Evolutionary conservation across 2,888 invertebrate species (phyloP), one percentile per base, ranked within the genome.

Genomic region (Stenolophus ochropezus): DNA sequence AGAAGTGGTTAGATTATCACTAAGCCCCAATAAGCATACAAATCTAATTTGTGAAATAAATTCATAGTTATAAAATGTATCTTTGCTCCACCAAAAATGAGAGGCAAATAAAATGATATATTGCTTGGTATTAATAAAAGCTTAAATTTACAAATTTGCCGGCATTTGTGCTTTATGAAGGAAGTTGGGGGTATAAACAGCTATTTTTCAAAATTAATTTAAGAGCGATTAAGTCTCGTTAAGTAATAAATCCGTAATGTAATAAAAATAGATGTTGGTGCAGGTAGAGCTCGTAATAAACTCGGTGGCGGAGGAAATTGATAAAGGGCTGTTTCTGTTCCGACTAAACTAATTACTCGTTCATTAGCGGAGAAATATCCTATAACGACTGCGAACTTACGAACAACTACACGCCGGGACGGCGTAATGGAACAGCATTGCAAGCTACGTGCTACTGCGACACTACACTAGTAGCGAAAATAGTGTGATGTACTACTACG

Each of bases 281-380:
- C 56, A 56, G 56, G 56, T 56, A n/a, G 23, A 56, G 56, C 11
- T 20, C 5, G 20, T 56, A 56, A 56, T 56, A 56, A 56, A 56
- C 11, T 56, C 21, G 51, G 51, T 53, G 14, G 18, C 16, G 16
- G 16, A 14, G 20, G 23, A 56, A 56, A 56, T 56, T 56, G 56
- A 56, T 56, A 56, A 21, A 56, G 56, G 56, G 23, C 20, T 56
- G 56, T 56, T 56, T 56, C 56, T 56, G 21, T 20, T 21, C 21
- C 56, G 23, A 11, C 21, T 56, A 56, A 56, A 56, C 56, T 56
- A 56, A 56, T 56, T 56, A 56, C 56, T 56, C 20, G 56, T 56
- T 56, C 56, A 56, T 56, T 56, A 51, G 51, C 16, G 51, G 51
- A 51, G 51, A 51, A 51, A 51, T 51, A 51, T 51, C 16, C 51